These are phyloP conservation scores for Drosophila mayaguana DNA, from an alignment of 2,888 invertebrate genomes.

Conservation along the genomic window DNA sequence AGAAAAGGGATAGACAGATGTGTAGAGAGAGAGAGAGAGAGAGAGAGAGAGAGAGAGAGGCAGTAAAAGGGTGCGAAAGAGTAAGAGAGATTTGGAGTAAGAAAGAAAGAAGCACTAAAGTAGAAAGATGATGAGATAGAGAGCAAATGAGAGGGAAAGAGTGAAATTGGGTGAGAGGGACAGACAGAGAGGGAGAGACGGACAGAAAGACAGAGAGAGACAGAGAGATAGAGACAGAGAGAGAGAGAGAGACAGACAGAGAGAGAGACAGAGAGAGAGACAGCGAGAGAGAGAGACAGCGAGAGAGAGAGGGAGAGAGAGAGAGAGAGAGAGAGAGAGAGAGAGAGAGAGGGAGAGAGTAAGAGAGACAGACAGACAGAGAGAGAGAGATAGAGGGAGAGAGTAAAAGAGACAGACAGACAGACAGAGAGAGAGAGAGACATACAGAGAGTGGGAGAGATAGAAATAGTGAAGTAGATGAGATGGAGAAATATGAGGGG, in stretches of 20 bases:
- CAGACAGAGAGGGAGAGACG: not conserved
- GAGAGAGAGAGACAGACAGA: not conserved
- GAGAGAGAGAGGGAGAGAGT: not conserved
- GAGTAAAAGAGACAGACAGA: not conserved
- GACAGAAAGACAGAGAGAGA: not conserved
- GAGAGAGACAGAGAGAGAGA: not conserved
- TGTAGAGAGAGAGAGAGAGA: not conserved
- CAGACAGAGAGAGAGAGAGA: too few species aligned
- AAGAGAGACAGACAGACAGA: not conserved
- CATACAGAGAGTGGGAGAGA: not conserved
- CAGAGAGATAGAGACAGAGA: not conserved
- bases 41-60: not conserved
- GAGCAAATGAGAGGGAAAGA: too few species aligned
- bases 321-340: not conserved
- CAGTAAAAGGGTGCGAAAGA: too few species aligned
- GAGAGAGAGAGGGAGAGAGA: not conserved
- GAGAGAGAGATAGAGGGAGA: too few species aligned
- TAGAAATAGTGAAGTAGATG: not conserved
- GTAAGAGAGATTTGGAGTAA: too few species aligned
- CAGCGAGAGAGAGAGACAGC: not conserved
- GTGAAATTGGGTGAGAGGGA: not conserved
- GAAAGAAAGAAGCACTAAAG: too few species aligned
- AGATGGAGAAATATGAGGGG: too few species aligned
- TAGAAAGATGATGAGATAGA: too few species aligned
- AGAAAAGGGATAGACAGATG: not conserved